Evolutionary conservation across 2,113 vertebrate species (phyloP).

Genomic region (zebrafish (Danio rerio)): DNA sequence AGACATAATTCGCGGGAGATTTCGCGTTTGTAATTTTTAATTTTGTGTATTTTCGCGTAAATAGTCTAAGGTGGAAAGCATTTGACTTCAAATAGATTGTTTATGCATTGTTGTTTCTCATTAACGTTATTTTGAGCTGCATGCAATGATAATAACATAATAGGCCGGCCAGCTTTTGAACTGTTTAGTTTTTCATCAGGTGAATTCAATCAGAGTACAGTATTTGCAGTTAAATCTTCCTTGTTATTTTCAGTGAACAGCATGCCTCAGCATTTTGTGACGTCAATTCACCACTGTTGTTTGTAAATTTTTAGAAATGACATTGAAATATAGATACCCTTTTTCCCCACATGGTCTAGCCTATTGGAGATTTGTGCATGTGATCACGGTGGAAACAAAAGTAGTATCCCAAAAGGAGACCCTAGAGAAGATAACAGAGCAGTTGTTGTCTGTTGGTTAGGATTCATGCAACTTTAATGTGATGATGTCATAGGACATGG

Average conservation of each 20-base stretch:
- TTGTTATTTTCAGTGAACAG: conserved; percentile 4
- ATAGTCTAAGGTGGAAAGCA: not conserved
- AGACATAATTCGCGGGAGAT: not conserved
- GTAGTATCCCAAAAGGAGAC: not conserved
- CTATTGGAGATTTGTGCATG: conserved; percentile 1
- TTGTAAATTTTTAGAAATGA: no score
- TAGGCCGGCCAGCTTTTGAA: not conserved
- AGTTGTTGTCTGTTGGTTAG: not conserved
- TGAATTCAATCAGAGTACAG: not conserved
- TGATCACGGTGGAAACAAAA: not conserved
- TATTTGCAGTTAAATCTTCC: not conserved
- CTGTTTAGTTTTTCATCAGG: not conserved
- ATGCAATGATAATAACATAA: not conserved
- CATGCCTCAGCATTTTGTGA: not conserved
- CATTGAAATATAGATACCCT: not conserved
- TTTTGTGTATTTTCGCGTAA: not conserved
- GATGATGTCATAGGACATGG: not conserved
- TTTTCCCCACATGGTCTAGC: not conserved
- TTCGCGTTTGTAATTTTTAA: not conserved
- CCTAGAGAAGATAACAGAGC: not conserved
- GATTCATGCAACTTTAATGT: not conserved
- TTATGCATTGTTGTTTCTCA: not conserved
- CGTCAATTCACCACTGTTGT: not conserved
- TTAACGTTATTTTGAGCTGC: not conserved
- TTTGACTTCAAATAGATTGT: not conserved